Evolutionary conservation across 2,888 invertebrate species (phyloP).

Genomic region (Harpalus rubripes): DNA sequence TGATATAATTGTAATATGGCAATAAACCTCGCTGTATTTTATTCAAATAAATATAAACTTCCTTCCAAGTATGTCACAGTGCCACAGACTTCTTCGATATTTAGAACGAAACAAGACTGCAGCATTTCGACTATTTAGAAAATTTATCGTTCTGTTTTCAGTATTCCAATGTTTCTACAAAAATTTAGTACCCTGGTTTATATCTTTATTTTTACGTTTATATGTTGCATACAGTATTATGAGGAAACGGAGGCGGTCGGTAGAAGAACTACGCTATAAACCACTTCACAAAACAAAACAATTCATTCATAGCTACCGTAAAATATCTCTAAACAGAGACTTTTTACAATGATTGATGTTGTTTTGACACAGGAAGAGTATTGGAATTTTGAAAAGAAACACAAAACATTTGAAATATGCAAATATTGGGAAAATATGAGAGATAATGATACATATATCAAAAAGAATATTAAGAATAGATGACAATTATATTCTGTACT

Average conservation of each 20-base stretch:
- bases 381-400: background rate
- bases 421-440: too few relatives aligned
- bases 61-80: background rate
- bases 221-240: conserved; percentile 3
- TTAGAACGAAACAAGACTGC: background rate
- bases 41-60: too few relatives aligned
- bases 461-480: too few relatives aligned
- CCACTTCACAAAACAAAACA: background rate
- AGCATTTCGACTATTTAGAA: conserved; percentile 11
- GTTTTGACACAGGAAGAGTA: background rate
- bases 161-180: conserved; percentile 18
- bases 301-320: background rate
- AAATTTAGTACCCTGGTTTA: conserved; percentile 19
- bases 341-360: conserved; percentile 3
- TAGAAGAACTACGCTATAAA: conserved; percentile 13
- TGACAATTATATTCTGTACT: too few relatives aligned
- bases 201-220: conserved; percentile 22
- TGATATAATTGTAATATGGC: too few relatives aligned
- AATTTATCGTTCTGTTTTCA: conserved; percentile 30
- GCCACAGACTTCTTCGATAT: background rate
- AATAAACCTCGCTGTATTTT: too few relatives aligned
- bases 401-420: too few relatives aligned
- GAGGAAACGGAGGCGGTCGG: conserved; percentile 1
- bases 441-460: too few relatives aligned
- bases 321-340: conserved; percentile 14